Base-by-base conservation (phyloP, 2,113 vertebrate genomes). In the Pteruthius melanotis region DNA sequence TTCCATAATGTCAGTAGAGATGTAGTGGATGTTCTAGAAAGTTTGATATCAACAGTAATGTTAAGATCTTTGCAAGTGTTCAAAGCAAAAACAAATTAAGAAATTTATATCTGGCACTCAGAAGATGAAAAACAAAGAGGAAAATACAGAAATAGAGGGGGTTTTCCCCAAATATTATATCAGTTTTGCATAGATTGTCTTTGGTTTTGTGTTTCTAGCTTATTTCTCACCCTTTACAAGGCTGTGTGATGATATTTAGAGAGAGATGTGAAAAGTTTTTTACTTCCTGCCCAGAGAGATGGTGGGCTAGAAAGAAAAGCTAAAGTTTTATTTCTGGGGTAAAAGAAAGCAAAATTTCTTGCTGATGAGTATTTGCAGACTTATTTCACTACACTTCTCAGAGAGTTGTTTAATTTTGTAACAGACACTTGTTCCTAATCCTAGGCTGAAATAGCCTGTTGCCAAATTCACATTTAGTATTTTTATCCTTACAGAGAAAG, bases 261-360 rank as follows among this genome's bases (percentile, higher is more conserved):
- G 37, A 53, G 42, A 81, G 24, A 59, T 31, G 13, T 54, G 39
- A 13, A 24, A 68, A 66, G 11, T 7, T 54, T 56, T 96, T 92
- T 53, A 33, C 7, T 79, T 31, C 30, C 40, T 54, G 12, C 53
- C 31, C 59, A 42, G 72, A 71, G 24, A 74, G 64, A 44, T 5
- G 24, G 13, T 74, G 23, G 49, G 15, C 68, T 61, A 59, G 15
- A 33, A 50, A 89, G 22, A 76, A 61, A 8, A 82, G 15, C 30
- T 77, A 1, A 83, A 54, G 56, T 72, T 88, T 49, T 56, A 28
- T 47, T 66, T 80, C 35, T 80, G 19, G 28, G 17, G 22, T 79
- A 79, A 45, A 11, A 35, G 50, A 47, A 91, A 87, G 42, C 31
- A 44, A 61, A 61, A 80, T 93, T 87, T 95, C 54, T 90, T 91